These are phyloP conservation scores for Aradophagus sp. DNA, from an alignment of 1,140 invertebrate genomes.

Conservation along the genomic window DNA sequence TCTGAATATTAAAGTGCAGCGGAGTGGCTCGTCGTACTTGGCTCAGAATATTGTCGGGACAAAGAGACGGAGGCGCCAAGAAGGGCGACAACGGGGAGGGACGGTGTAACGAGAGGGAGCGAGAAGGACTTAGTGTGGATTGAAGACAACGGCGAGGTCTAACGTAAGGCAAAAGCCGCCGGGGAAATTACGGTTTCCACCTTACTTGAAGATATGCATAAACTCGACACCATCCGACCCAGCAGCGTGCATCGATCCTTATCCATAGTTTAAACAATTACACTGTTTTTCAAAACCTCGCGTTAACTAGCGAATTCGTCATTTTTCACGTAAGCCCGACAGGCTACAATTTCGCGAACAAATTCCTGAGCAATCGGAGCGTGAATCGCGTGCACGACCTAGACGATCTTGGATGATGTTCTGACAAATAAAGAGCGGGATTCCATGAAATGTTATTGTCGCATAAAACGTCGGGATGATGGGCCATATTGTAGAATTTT, in stretches of 20 bases:
- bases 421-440: conserved; percentile 26
- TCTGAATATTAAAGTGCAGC: conserved; percentile 74
- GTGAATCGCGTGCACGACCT: too few relatives aligned
- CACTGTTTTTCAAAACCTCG: too few relatives aligned
- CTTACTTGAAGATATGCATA: conserved; percentile 71
- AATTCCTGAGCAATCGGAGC: too few relatives aligned
- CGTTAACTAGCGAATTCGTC: conserved; percentile 6
- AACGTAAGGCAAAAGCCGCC: conserved; percentile 69
- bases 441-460: conserved; percentile 48
- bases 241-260: conserved; percentile 30
- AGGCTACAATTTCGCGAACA: too few relatives aligned
- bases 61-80: conserved; percentile 32
- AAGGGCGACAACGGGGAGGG: conserved; percentile 13
- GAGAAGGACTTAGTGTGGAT: conserved; percentile 47
- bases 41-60: conserved; percentile 46
- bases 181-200: conserved; percentile 73
- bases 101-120: conserved; percentile 23
- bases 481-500: conserved; percentile 36
- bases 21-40: conserved; percentile 64
- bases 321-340: neutral
- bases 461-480: conserved; percentile 20
- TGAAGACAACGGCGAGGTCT: conserved; percentile 65
- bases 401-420: neutral
- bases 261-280: too few relatives aligned
- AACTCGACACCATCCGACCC: conserved; percentile 70